phyloP scores from a whole-genome alignment of 2,113 vertebrate genomes.

The Mobula hypostoma region DNA sequence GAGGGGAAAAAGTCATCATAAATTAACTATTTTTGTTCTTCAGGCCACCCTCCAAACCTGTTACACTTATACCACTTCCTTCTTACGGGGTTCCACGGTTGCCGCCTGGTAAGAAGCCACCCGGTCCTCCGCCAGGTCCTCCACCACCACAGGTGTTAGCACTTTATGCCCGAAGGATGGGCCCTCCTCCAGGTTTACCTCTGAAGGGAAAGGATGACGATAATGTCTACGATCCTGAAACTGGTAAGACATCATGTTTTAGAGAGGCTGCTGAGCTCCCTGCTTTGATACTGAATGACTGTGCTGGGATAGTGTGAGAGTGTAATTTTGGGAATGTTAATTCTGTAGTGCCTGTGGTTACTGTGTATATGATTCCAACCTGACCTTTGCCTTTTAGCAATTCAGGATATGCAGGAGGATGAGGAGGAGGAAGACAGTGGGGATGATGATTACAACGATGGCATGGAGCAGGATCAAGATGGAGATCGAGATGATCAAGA shows the following conservation, averaged over 20 bases:
- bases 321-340: background rate
- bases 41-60: slow-evolving; percentile 51
- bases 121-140: slow-evolving; percentile 87
- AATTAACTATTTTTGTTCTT: slow-evolving; percentile 13
- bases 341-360: background rate
- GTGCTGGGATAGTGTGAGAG: too few relatives aligned
- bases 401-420: slow-evolving; percentile 58
- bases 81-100: slow-evolving; percentile 79
- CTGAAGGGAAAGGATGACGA: slow-evolving; percentile 65
- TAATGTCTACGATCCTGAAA: slow-evolving; percentile 63
- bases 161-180: slow-evolving; percentile 72
- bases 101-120: slow-evolving; percentile 87
- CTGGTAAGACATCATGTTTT: slow-evolving; percentile 53
- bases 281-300: background rate
- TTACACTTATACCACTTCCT: slow-evolving; percentile 62
- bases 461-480: slow-evolving; percentile 71
- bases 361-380: background rate
- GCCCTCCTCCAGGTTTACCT: slow-evolving; percentile 58
- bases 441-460: slow-evolving; percentile 65
- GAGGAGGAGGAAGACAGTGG: slow-evolving; percentile 68
- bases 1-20: background rate
- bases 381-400: background rate
- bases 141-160: slow-evolving; percentile 86
- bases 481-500: slow-evolving; percentile 83
- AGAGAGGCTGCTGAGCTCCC: background rate